Evolutionary conservation across 2,888 invertebrate genomes (phyloP), one percentile per base, ranked within the genome.

Genomic region (Lottia gigantea): DNA sequence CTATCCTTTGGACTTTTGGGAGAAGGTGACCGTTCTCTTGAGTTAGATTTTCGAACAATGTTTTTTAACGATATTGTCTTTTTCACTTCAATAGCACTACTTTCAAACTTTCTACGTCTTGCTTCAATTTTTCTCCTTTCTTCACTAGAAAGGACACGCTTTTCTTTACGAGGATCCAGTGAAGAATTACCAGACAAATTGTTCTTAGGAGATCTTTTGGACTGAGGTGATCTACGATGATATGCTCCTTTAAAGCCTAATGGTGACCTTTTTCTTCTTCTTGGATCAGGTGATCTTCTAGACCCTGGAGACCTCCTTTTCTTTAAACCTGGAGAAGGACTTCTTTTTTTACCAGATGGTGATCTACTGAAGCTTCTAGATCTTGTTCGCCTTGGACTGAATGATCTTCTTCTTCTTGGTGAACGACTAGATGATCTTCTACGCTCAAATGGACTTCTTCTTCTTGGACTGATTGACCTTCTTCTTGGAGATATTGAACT

Each of bases 11-110:
- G 14, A 64, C 62, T 47, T 55, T 46, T 8, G 1, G 68, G 25
- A 19, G 31, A n/a, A 2, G 7, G n/a, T n/a, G 55, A 67, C n/a
- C 62, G 46, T 55, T 66, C 63, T 19, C 66, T 71, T 23, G 47
- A 49, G 15, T 74, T 77, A 12, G 69, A 67, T 46, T 62, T 67
- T 0, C 71, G 66, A 7, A 74, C 69, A 55, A 80, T 82, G 25
- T 78, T 78, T 73, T 80, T 82, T 25, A 82, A 73, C n/a, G 82
- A 82, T 65, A 82, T 77, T 26, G 76, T 80, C 64, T 79, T 80
- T 45, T 72, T 75, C n/a, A 68, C 64, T 16, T 71, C 69, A 19
- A 61, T 61, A 62, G 71, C 70, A 45, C 49, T 69, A 64, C 19
- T 68, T 67, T 74, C 74, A 74, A 82, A 78, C 65, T 80, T 80